Base-by-base conservation (phyloP, 2,888 invertebrate species). In the Piscicola geometra region DNA sequence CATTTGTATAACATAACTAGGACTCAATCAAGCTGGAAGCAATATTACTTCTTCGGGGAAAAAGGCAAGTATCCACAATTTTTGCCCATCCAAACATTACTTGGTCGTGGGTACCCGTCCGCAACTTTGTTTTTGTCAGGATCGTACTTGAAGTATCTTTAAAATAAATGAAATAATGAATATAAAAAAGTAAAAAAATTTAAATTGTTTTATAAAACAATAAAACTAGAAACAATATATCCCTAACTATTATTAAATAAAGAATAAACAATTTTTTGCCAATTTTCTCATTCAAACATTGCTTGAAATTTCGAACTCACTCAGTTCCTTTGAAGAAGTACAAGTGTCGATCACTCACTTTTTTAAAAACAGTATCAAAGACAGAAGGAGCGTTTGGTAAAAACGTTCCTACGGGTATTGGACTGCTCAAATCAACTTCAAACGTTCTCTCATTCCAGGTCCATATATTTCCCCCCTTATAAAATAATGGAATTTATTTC, bases 61-160 rank as follows among this genome's bases (percentile, higher is more conserved):
- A 56, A 76, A n/a, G 76, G 75, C 0, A 52, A 30, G 1, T 52
- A 52, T 21, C 77, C 77, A 32, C 80, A 80, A 1, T 28, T 33
- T 5, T 52, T 36, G 1, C 83, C 83, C 56, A 83, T 78, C 82
- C 82, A 83, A 1, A 82, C 78, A 2, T 78, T 80, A 25, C 81
- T 83, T 3, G 76, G 50, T 77, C 81, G 82, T 3, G 82, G 81
- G 76, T 83, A 82, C 1, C 80, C 81, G 0, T 69, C 66, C 52
- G 78, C 78, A 1, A 81, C 81, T n/a, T 77, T 76, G 21, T 80
- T 69, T 15, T 75, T 74, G 32, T 77, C 74, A 50, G 82, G 82
- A 70, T 81, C 79, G 73, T 80, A 82, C 77, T 82, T 82, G 76
- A 81, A 80, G 77, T 82, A 83, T 52, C 83, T 83, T 80, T 2